A percentile compares a stretch with the other conserved stretches of the same genome.
These are phyloP conservation scores for Carettochelys insculpta DNA, from an alignment of 2,113 vertebrate species.

Conservation along the genomic window DNA sequence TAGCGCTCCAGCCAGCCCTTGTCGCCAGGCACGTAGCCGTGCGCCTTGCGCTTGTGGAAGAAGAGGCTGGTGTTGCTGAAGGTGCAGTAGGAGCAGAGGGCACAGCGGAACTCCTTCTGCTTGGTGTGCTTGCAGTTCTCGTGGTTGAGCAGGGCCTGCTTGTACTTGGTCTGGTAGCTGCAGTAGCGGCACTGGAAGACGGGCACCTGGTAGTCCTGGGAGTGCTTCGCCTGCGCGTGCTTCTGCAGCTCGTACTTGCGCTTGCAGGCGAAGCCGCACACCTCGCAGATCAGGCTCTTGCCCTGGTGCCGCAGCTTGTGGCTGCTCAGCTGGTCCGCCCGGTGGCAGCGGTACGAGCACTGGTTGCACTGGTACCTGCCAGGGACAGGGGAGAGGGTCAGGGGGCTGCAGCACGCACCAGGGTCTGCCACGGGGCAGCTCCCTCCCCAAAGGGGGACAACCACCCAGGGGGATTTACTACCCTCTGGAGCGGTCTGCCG, in stretches of 20 bases:
- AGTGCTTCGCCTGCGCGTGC: constrained; percentile 92
- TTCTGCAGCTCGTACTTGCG: constrained; percentile 94
- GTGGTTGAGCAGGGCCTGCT: constrained; percentile 91
- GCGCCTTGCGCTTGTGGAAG: constrained; percentile 93
- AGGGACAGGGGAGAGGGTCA: neutral
- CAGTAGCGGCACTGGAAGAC: constrained; percentile 91
- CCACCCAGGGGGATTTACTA: neutral
- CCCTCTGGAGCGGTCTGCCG: neutral
- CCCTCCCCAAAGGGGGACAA: no score
- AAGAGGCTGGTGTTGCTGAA: constrained; percentile 96
- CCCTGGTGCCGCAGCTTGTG: constrained; percentile 96
- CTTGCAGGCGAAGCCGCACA: constrained; percentile 95
- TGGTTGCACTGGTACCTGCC: constrained; percentile 92
- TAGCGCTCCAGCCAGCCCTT: constrained; percentile 89
- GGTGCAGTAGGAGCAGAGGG: constrained; percentile 89
- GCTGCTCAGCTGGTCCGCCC: constrained; percentile 94
- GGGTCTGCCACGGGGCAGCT: no score
- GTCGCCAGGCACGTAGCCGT: constrained; percentile 92
- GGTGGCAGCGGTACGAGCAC: constrained; percentile 93
- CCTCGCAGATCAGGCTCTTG: constrained; percentile 94
- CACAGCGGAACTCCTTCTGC: constrained; percentile 88
- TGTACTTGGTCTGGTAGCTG: constrained; percentile 89
- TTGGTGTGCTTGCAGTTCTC: constrained; percentile 97
- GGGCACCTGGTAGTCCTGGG: constrained; percentile 72
- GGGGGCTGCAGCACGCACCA: no score